Evolutionary conservation across 2,888 invertebrate species (phyloP).

Genomic region (Yponomeuta sedellus): DNA sequence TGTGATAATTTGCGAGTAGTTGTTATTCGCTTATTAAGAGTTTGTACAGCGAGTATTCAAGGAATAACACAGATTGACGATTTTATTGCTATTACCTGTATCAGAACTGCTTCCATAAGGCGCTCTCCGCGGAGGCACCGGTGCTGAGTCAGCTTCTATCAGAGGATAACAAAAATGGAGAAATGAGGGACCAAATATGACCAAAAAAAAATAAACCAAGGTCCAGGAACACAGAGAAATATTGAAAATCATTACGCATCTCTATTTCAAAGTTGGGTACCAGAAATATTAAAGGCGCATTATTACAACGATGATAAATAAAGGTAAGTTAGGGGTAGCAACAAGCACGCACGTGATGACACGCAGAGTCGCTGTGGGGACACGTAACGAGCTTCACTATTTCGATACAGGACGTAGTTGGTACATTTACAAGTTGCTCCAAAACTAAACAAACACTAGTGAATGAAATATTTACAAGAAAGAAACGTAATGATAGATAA

Average conservation of each 20-base stretch:
- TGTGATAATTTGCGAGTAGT: not conserved
- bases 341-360: slow-evolving; percentile 48
- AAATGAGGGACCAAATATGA: slow-evolving; percentile 34
- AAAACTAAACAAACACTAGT: slow-evolving; percentile 51
- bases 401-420: slow-evolving; percentile 26
- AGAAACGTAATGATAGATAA: slow-evolving; percentile 24
- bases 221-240: not conserved
- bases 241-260: slow-evolving; percentile 21
- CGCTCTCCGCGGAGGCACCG: slow-evolving; percentile 79
- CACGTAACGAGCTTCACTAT: slow-evolving; percentile 49
- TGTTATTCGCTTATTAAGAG: not conserved
- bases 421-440: slow-evolving; percentile 46
- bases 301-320: slow-evolving; percentile 23
- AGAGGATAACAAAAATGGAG: slow-evolving; percentile 54
- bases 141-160: slow-evolving; percentile 78
- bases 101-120: slow-evolving; percentile 72
- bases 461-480: slow-evolving; percentile 28
- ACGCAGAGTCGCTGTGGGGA: slow-evolving; percentile 30
- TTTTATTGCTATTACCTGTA: slow-evolving; percentile 63
- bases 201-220: not conserved
- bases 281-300: slow-evolving; percentile 20
- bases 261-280: slow-evolving; percentile 14
- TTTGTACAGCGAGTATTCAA: not conserved
- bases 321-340: slow-evolving; percentile 20
- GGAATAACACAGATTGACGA: not conserved